Percentiles rank a stretch among this genome's conserved stretches.
Evolutionary conservation across 1,140 invertebrate species (phyloP).

Genomic region (Drosophila quadrilineata): DNA sequence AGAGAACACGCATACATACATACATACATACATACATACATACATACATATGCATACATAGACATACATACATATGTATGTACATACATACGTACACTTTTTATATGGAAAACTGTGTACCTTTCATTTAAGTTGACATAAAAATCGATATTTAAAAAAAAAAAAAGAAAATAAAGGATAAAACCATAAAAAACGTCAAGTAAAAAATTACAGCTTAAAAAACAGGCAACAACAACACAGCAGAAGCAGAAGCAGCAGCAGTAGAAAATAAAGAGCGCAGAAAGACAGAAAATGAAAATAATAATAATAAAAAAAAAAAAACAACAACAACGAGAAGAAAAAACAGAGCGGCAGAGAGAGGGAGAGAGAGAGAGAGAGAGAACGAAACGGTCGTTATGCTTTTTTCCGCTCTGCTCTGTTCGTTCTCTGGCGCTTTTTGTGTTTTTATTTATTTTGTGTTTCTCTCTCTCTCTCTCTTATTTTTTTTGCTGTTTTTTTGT

Average conservation of each 20-base stretch:
- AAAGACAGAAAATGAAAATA: constrained; percentile 78
- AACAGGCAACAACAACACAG: constrained; percentile 33
- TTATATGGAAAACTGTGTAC: constrained; percentile 73
- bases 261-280: constrained; percentile 49
- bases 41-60: constrained; percentile 2
- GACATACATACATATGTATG: constrained; percentile 22
- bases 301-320: constrained; percentile 61
- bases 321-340: too few species aligned
- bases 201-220: constrained; percentile 79
- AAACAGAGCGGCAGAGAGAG: too few species aligned
- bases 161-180: too few species aligned
- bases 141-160: constrained; percentile 76
- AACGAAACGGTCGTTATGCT: constrained; percentile 78
- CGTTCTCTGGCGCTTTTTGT: constrained; percentile 67
- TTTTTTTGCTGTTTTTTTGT: constrained; percentile 61
- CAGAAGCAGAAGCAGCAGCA: constrained; percentile 15
- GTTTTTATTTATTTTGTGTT: constrained; percentile 70
- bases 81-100: constrained; percentile 42
- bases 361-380: too few species aligned
- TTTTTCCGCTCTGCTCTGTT: constrained; percentile 58
- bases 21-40: constrained; percentile 6
- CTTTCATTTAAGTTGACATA: constrained; percentile 79
- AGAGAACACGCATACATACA: constrained; percentile 25
- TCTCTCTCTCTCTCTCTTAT: constrained; percentile 50
- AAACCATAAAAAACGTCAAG: constrained; percentile 73